These are phyloP conservation scores for Sebastes steindachneri DNA, from an alignment of 2,797 vertebrate species.

Conservation along the genomic window DNA sequence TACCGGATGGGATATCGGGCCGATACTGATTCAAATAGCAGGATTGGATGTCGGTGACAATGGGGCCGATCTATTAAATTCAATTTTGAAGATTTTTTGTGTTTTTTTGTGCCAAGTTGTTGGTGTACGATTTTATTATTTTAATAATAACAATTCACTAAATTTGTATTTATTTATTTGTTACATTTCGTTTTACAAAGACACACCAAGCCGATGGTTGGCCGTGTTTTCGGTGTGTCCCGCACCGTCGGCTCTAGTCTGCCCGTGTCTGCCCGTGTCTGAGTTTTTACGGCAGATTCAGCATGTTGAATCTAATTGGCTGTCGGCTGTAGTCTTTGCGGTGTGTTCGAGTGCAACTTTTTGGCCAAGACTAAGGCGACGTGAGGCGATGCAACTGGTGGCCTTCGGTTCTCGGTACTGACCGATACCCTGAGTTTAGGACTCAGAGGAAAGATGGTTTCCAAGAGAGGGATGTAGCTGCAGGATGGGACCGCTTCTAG, in stretches of 20 bases:
- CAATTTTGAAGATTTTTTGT: background rate
- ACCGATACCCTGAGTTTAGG: background rate
- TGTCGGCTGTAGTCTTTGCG: background rate
- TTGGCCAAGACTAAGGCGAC: background rate
- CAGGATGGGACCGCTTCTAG: background rate
- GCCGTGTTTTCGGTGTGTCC: too few relatives aligned
- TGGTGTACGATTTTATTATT: too few relatives aligned
- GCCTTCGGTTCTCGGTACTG: background rate
- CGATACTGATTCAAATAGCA: background rate
- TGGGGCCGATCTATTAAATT: background rate
- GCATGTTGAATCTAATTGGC: background rate
- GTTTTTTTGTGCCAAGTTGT: background rate
- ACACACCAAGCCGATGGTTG: fast-evolving
- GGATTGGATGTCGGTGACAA: background rate
- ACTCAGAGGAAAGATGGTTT: background rate
- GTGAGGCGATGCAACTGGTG: background rate
- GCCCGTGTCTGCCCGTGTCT: too few relatives aligned
- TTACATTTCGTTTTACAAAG: too few relatives aligned
- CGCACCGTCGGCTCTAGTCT: too few relatives aligned
- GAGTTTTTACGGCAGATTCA: too few relatives aligned
- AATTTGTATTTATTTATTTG: too few relatives aligned
- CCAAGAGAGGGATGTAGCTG: background rate
- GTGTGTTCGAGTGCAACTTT: background rate
- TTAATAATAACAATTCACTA: too few relatives aligned
- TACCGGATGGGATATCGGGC: background rate